These are phyloP conservation scores for Nesoenas mayeri DNA, from an alignment of 2,113 vertebrate species.

Conservation along the genomic window DNA sequence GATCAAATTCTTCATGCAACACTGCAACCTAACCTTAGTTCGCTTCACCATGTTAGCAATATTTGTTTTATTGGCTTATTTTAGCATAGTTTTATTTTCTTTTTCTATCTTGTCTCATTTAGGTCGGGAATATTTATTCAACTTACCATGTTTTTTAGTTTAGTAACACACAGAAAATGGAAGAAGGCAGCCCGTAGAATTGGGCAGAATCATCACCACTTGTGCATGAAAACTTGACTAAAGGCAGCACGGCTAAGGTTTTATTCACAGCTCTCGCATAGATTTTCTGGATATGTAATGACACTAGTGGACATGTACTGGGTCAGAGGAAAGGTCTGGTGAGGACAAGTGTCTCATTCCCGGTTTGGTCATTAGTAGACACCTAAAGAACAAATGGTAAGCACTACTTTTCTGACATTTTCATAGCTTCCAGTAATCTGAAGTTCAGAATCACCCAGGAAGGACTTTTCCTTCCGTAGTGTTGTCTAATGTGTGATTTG, in stretches of 20 bases:
- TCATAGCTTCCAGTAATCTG: background rate
- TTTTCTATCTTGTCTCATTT: background rate
- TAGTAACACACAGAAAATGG: background rate
- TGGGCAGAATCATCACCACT: accelerated
- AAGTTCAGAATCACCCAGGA: background rate
- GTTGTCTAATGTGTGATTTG: background rate
- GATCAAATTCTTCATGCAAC: background rate
- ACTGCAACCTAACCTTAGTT: background rate
- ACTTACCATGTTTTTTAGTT: background rate
- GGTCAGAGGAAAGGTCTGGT: background rate
- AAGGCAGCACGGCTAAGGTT: background rate
- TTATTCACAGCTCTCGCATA: background rate
- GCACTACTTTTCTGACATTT: background rate
- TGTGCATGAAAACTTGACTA: background rate
- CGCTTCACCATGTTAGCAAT: background rate
- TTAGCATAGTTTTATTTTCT: background rate
- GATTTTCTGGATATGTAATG: background rate
- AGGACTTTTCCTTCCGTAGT: background rate
- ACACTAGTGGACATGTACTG: background rate
- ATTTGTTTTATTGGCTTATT: background rate
- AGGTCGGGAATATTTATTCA: background rate
- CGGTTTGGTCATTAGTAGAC: background rate
- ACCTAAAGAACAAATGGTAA: background rate
- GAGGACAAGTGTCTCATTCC: background rate
- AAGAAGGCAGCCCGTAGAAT: background rate